phyloP scores from a whole-genome alignment of 1,140 invertebrate species.

The Drosophila melanica region DNA sequence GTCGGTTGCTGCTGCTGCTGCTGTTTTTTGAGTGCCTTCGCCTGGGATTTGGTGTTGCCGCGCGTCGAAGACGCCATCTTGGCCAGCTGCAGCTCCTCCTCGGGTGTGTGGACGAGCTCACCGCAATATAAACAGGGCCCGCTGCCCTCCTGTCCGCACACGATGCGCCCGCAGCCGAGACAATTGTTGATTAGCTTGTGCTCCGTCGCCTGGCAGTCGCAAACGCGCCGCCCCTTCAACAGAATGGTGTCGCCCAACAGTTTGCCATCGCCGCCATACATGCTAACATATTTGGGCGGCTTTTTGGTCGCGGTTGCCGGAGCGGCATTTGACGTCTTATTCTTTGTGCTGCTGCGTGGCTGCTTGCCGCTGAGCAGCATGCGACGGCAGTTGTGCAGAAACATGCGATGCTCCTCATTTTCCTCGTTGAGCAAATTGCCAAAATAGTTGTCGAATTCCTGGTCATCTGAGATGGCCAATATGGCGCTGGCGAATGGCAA shows the following conservation, averaged over 20 bases:
- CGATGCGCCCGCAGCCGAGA: constrained; percentile 95
- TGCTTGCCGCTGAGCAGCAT: constrained; percentile 84
- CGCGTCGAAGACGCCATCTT: constrained; percentile 19
- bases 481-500: constrained; percentile 85
- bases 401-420: constrained; percentile 87
- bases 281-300: constrained; percentile 90
- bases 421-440: constrained; percentile 87
- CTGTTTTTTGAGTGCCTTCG: constrained; percentile 38
- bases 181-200: constrained; percentile 98
- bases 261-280: constrained; percentile 90
- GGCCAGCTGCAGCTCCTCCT: constrained; percentile 85
- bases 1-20: constrained; percentile 7
- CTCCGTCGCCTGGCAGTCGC: constrained; percentile 96
- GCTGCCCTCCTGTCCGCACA: constrained; percentile 98
- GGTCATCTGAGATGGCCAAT: constrained; percentile 87
- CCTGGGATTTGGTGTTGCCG: neutral
- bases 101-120: constrained; percentile 90
- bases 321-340: constrained; percentile 12
- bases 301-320: constrained; percentile 85
- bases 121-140: constrained; percentile 98
- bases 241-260: constrained; percentile 87
- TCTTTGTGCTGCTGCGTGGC: constrained; percentile 65
- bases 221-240: constrained; percentile 91
- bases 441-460: constrained; percentile 89
- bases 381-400: constrained; percentile 87